Evolutionary conservation across 1,140 invertebrate genomes (phyloP), one percentile per base, ranked within the genome.

Genomic region (Scaptomyza pallida): DNA sequence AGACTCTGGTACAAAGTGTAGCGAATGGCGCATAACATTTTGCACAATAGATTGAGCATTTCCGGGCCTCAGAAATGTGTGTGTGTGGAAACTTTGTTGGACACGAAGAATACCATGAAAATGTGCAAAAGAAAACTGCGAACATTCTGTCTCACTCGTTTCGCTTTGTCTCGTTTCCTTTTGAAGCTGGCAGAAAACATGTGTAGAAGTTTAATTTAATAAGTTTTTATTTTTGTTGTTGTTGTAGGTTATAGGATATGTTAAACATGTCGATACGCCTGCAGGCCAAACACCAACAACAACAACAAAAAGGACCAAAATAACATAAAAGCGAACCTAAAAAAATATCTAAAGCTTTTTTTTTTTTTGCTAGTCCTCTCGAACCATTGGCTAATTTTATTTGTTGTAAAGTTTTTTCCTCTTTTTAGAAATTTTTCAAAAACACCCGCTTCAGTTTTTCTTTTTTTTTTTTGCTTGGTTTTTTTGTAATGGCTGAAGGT

Each of bases 191-290:
- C 54, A 61, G 26, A 30, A 72, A 86, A 86, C 82, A 86, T 86
- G 75, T 86, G 81, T 86, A 86, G 70, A 86, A 82, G 82, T 86
- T 86, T 86, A 86, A 86, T 88, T 86, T 88, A 81, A 86, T 86
- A 88, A 86, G 82, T 88, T 86, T 74, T 48, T 64, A 10, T 41
- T 47, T 40, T 88, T 86, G n/a, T n/a, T n/a, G n/a, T 69, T 48
- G 55, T 16, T 41, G 40, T 47, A 52, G 55, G 60, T 44, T 78
- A 67, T 60, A 43, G 68, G 72, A 76, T 81, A 86, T 82, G 81
- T 88, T 88, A 86, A 86, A 81, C 81, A 86, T 60, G 67, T 69
- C 52, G 62, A 62, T 69, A 74, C 45, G 37, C 23, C 45, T 16
- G 50, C 50, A 41, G 44, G 21, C 40, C 16, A 12, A 44, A 15